phyloP scores from a whole-genome alignment of 2,113 vertebrate genomes.

The Nestor notabilis region DNA sequence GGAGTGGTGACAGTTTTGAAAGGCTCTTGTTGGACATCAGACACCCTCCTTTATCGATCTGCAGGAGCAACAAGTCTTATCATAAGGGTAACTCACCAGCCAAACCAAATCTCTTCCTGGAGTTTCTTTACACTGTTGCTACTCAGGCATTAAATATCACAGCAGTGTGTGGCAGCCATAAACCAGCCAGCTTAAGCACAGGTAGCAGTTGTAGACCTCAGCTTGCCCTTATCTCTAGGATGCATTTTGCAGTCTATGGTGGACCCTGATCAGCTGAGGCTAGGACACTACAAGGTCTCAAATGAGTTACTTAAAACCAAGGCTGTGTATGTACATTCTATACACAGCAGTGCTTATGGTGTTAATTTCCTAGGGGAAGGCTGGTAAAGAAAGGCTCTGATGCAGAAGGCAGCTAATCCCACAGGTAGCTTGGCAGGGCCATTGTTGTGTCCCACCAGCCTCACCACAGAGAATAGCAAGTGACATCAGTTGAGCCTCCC shows the following conservation, averaged over 20 bases:
- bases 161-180: background rate
- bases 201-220: background rate
- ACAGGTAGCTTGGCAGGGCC: background rate
- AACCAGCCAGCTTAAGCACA: background rate
- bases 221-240: background rate
- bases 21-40: background rate
- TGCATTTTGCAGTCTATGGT: background rate
- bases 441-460: background rate
- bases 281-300: background rate
- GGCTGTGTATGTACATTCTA: too few relatives aligned
- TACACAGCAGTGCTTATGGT: background rate
- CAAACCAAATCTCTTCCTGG: background rate
- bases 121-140: background rate
- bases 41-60: background rate
- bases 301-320: background rate
- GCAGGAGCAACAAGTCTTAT: background rate
- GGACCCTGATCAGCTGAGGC: background rate
- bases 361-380: background rate
- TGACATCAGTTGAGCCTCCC: conserved; percentile 2
- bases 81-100: background rate
- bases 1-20: background rate
- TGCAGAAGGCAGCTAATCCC: background rate
- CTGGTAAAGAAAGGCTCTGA: background rate
- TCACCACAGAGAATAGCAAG: background rate
- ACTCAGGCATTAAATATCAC: background rate